phyloP scores from a whole-genome alignment of 2,797 vertebrate species.

The Melanotaenia pygmaea region DNA sequence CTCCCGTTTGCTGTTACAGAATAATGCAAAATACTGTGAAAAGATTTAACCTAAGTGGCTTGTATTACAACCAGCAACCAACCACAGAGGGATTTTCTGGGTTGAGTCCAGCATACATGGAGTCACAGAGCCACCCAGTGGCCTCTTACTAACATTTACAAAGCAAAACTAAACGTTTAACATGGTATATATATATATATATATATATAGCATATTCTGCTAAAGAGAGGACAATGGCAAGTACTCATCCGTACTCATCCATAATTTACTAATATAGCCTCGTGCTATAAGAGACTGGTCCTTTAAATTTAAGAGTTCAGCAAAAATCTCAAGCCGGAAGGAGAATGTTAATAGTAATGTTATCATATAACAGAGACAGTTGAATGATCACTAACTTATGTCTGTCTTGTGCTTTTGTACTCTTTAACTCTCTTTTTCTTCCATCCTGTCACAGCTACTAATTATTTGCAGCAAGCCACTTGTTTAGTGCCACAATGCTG shows the following conservation, averaged over 20 bases:
- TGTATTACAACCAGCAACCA: too few species aligned
- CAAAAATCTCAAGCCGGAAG: not conserved
- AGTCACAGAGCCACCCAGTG: too few species aligned
- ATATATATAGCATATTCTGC: not conserved
- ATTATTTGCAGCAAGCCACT: conserved; percentile 55
- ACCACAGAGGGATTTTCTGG: too few species aligned
- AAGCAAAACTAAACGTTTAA: too few species aligned
- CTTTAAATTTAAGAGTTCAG: conserved; percentile 1
- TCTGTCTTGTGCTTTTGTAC: conserved; percentile 4
- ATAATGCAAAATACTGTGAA: too few species aligned
- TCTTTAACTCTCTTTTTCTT: conserved; percentile 18
- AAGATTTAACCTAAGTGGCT: too few species aligned
- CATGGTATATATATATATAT: too few species aligned
- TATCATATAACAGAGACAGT: conserved; percentile 33
- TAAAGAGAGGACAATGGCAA: conserved; percentile 12
- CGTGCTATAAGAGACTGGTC: not conserved
- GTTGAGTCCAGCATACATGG: too few species aligned
- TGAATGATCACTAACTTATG: conserved; percentile 16
- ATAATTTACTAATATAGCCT: conserved; percentile 13
- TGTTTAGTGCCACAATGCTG: conserved; percentile 18
- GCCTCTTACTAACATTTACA: too few species aligned
- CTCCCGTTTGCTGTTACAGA: too few species aligned
- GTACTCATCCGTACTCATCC: conserved; percentile 1
- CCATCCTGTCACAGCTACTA: conserved; percentile 39
- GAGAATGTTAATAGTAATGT: not conserved